Conservation (phyloP, 2,113 vertebrate species). For the Sarotherodon lohbergeri region DNA sequence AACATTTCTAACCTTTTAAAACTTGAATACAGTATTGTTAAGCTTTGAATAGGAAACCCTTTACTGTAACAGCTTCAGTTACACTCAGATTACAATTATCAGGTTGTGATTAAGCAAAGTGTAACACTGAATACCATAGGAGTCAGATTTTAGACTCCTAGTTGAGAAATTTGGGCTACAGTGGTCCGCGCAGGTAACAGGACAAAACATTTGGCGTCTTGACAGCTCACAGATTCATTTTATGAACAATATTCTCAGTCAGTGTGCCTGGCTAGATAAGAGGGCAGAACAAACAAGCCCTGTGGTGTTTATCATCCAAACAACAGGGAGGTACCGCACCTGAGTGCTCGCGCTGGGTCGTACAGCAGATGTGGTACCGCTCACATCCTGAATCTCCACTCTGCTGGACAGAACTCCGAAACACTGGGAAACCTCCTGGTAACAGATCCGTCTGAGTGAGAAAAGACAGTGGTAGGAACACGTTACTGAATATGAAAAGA, state of each 20-base stretch:
- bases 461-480: background rate
- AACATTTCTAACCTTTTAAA: background rate
- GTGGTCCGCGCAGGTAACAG: background rate
- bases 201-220: background rate
- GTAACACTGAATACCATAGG: background rate
- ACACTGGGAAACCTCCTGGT: constrained; percentile 96
- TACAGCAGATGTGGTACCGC: constrained; percentile 86
- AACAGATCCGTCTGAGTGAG: constrained; percentile 88
- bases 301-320: background rate
- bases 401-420: constrained; percentile 94
- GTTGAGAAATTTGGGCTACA: background rate
- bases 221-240: background rate
- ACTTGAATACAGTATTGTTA: background rate
- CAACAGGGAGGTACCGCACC: constrained; percentile 64
- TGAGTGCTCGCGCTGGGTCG: constrained; percentile 98
- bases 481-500: background rate
- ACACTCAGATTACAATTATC: background rate
- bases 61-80: background rate
- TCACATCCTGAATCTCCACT: constrained; percentile 93
- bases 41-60: background rate
- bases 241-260: constrained; percentile 32
- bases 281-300: constrained; percentile 12
- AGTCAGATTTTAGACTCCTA: background rate
- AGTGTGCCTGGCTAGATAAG: background rate
- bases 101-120: background rate